A percentile compares a stretch with the other conserved stretches of the same genome.
These are phyloP conservation scores for Mormyrops attenuatus DNA, from an alignment of 2,797 vertebrate species.

Conservation along the genomic window DNA sequence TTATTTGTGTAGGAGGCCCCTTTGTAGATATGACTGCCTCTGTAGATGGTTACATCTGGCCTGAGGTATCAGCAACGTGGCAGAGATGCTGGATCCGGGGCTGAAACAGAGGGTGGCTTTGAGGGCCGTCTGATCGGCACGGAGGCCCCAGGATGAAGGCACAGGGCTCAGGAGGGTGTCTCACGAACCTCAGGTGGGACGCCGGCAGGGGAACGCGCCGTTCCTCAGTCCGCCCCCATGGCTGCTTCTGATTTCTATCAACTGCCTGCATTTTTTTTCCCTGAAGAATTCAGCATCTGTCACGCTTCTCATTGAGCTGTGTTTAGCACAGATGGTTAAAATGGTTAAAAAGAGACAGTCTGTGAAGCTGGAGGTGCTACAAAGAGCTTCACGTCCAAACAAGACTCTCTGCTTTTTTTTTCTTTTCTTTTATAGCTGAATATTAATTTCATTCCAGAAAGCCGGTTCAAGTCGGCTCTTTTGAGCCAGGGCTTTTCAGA, in stretches of 20 bases:
- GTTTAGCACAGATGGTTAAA: background rate
- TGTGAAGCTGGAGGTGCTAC: background rate
- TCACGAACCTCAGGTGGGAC: background rate
- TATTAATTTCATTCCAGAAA: constrained; percentile 1
- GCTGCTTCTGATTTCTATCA: background rate
- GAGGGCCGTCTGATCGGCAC: background rate
- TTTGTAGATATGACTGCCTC: background rate
- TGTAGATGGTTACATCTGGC: background rate
- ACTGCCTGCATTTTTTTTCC: background rate
- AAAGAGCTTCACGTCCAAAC: background rate
- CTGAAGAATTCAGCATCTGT: background rate
- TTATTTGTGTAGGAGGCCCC: constrained; percentile 6
- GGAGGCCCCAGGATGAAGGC: background rate
- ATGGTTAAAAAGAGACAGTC: background rate
- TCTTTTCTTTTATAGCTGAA: background rate
- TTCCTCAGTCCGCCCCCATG: background rate
- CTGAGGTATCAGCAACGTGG: background rate
- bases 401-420: background rate
- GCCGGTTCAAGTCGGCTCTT: background rate
- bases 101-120: background rate
- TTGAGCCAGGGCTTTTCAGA: background rate
- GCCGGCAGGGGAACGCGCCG: background rate
- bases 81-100: background rate
- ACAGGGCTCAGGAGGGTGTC: background rate
- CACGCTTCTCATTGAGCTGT: background rate